Evolutionary conservation across 2,888 invertebrate species (phyloP).

Genomic region (Balanococcus diminutus): DNA sequence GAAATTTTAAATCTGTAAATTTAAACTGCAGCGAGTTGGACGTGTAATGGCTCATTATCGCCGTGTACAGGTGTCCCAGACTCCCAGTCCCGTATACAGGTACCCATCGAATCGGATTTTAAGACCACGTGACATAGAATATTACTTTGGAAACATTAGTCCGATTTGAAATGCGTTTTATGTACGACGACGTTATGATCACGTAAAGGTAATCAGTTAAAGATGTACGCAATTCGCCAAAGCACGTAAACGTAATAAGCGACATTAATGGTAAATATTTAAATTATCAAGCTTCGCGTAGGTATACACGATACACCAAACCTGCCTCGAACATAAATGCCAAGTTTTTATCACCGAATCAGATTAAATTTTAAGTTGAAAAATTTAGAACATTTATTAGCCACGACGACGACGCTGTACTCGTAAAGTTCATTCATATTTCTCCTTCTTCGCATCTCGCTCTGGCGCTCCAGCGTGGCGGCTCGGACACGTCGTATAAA

Average conservation of each 20-base stretch:
- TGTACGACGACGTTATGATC: not conserved
- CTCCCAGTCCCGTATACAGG: too few relatives aligned
- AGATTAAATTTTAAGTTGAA: slow-evolving; percentile 18
- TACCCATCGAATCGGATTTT: not conserved
- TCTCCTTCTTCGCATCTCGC: not conserved
- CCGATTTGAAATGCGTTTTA: not conserved
- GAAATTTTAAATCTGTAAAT: slow-evolving; percentile 34
- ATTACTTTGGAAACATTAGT: not conserved
- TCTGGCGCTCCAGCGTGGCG: not conserved
- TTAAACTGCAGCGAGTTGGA: not conserved
- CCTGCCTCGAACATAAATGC: not conserved
- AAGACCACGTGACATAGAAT: not conserved
- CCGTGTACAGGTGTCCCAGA: not conserved
- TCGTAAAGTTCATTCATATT: slow-evolving; percentile 40
- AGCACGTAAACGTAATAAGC: slow-evolving; percentile 39
- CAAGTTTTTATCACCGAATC: slow-evolving; percentile 14
- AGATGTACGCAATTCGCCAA: slow-evolving; percentile 28
- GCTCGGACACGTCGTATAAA: slow-evolving; percentile 39
- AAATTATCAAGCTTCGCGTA: not conserved
- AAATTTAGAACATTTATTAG: slow-evolving; percentile 20
- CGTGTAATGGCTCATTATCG: slow-evolving; percentile 21
- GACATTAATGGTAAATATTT: slow-evolving; percentile 35
- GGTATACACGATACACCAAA: not conserved
- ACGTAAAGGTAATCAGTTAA: slow-evolving; percentile 23
- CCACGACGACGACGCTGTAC: not conserved